Conservation (phyloP, 2,797 vertebrate species). For the Lutjanus argentimaculatus region DNA sequence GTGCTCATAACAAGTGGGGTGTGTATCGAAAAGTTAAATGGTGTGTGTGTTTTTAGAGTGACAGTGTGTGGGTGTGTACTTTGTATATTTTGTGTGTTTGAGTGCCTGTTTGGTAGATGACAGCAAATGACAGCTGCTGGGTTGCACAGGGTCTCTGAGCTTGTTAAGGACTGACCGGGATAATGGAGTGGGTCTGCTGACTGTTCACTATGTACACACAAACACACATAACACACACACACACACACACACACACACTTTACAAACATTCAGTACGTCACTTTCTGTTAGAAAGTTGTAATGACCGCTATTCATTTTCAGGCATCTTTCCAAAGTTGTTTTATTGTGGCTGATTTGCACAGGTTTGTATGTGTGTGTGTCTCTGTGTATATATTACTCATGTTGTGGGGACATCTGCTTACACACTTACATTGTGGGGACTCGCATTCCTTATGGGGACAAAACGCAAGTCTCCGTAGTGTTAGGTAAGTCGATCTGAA, state of each 20-base stretch:
- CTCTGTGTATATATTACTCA: not conserved
- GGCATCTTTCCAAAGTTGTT: slow-evolving; percentile 9
- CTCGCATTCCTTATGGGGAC: too few relatives aligned
- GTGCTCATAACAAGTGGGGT: not conserved
- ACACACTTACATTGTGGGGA: too few relatives aligned
- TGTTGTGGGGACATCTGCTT: too few relatives aligned
- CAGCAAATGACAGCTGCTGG: slow-evolving; percentile 60
- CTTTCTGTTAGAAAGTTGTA: slow-evolving; percentile 23
- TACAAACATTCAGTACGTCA: slow-evolving; percentile 4
- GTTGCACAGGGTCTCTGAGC: slow-evolving; percentile 52
- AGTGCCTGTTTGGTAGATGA: slow-evolving; percentile 48
- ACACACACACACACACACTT: slow-evolving; percentile 17
- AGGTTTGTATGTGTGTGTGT: not conserved
- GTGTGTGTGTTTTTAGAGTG: slow-evolving; percentile 16
- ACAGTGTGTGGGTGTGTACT: slow-evolving; percentile 2
- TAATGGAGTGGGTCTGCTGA: slow-evolving; percentile 46
- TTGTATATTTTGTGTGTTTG: slow-evolving; percentile 13
- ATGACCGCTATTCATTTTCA: slow-evolving; percentile 33
- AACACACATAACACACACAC: slow-evolving; percentile 4
- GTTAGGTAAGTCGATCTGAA: too few relatives aligned
- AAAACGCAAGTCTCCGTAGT: too few relatives aligned
- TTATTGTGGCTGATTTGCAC: slow-evolving; percentile 15
- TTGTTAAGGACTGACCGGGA: slow-evolving; percentile 53
- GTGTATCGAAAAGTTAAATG: slow-evolving; percentile 5
- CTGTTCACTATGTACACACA: slow-evolving; percentile 18